Conservation (phyloP, 2,113 vertebrate genomes). For the Felis catus region DNA sequence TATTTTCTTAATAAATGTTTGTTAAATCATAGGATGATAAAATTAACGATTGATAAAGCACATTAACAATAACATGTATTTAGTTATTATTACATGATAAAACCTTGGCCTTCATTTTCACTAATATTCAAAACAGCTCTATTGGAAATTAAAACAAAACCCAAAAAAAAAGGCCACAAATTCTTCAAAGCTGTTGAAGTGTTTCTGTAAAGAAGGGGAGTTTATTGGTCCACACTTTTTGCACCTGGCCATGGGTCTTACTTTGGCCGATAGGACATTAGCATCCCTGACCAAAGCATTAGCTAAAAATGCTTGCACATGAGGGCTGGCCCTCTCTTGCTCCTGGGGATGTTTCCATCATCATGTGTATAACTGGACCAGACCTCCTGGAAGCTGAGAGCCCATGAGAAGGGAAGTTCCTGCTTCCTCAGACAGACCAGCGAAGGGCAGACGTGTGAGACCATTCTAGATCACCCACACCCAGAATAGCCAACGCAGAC, state of each 20-base stretch:
- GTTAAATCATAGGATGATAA: background rate
- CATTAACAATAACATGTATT: background rate
- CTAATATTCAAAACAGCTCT: background rate
- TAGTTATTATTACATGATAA: background rate
- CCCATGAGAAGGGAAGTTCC: background rate
- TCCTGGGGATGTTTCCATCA: background rate
- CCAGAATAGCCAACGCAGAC: background rate
- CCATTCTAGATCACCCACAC: background rate
- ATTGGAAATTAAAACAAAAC: background rate
- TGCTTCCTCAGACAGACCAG: background rate
- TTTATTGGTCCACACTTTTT: background rate
- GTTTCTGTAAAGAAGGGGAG: background rate
- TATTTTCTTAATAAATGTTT: background rate
- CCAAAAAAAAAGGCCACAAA: background rate
- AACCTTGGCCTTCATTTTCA: background rate
- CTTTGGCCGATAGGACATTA: background rate
- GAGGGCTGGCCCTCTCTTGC: background rate
- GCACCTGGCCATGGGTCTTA: background rate
- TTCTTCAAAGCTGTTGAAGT: background rate
- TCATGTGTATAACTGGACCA: background rate
- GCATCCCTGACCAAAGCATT: accelerated
- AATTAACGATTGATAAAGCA: background rate
- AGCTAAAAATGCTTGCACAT: background rate
- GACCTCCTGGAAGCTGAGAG: background rate
- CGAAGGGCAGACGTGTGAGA: background rate